phyloP scores from a whole-genome alignment of 2,888 invertebrate species.

The Pollenia labialis region DNA sequence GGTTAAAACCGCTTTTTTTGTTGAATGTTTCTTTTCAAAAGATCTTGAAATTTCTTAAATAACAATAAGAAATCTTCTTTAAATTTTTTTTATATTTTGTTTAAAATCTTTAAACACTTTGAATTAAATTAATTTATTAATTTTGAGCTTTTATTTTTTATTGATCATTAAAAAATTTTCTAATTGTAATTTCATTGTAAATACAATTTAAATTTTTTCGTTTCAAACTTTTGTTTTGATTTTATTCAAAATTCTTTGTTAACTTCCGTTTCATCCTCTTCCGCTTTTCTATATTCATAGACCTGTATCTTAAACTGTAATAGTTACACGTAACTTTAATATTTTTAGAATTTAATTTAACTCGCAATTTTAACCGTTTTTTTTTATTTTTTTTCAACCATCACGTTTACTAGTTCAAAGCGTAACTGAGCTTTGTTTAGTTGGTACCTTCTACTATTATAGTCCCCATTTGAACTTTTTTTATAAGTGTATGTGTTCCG shows the following conservation, averaged over 20 bases:
- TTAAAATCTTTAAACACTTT: constrained; percentile 5
- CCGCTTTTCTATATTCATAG: constrained; percentile 22
- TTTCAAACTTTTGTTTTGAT: neutral
- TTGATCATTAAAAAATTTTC: neutral
- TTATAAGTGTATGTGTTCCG: neutral
- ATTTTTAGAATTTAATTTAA: constrained; percentile 9
- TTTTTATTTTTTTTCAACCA: constrained; percentile 30
- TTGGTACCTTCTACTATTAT: constrained; percentile 62
- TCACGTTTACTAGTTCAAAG: constrained; percentile 64
- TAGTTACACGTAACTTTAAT: neutral
- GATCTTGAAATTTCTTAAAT: neutral
- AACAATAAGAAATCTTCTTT: constrained; percentile 18
- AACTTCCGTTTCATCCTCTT: constrained; percentile 62
- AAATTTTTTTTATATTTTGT: constrained; percentile 21
- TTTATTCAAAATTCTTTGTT: constrained; percentile 2
- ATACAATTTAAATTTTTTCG: neutral
- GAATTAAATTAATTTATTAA: neutral
- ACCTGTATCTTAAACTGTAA: neutral
- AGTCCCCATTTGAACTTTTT: constrained; percentile 50
- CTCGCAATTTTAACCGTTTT: constrained; percentile 6
- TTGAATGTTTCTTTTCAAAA: constrained; percentile 31
- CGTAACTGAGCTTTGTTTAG: constrained; percentile 66
- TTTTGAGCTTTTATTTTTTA: neutral
- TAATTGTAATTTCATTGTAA: constrained; percentile 1
- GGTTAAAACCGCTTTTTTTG: constrained; percentile 61